Percentiles rank a stretch among this genome's conserved stretches.
Conservation (phyloP, 2,888 invertebrate species). For the Horisme vitalbata region DNA sequence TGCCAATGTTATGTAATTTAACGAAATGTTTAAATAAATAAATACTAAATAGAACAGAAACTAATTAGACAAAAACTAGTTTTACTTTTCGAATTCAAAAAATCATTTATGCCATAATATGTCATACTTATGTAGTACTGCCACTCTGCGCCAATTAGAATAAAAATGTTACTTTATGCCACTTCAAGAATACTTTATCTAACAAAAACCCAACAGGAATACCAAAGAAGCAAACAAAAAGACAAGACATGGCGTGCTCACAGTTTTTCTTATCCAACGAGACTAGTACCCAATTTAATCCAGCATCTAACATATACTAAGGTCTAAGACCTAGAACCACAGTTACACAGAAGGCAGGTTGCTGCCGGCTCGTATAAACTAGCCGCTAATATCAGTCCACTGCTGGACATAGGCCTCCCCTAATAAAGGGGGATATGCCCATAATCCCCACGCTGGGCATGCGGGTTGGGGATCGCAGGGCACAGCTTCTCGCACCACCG, state of each 20-base stretch:
- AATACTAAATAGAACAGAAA: no score
- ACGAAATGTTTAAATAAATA: no score
- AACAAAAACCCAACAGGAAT: slow-evolving; percentile 7
- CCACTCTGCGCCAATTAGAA: slow-evolving; percentile 4
- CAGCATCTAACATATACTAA: slow-evolving; percentile 54
- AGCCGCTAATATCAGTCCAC: no score
- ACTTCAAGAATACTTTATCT: slow-evolving; percentile 11
- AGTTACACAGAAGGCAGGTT: neutral
- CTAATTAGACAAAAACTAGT: no score
- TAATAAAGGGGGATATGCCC: no score
- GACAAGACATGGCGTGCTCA: slow-evolving; percentile 14
- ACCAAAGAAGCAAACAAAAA: slow-evolving; percentile 12
- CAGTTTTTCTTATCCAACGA: slow-evolving; percentile 47
- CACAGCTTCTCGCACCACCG: no score
- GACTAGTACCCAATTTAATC: slow-evolving; percentile 55
- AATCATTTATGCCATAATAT: neutral
- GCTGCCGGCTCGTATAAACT: no score
- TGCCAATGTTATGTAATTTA: no score
- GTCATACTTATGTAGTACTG: neutral
- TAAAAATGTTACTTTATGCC: slow-evolving; percentile 14
- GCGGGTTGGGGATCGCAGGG: no score
- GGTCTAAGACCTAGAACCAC: slow-evolving; percentile 53
- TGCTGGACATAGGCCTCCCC: no score
- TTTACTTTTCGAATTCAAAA: no score
- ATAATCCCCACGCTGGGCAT: no score